Evolutionary conservation across 1,140 invertebrate species (phyloP).

Genomic region (Diprion similis): DNA sequence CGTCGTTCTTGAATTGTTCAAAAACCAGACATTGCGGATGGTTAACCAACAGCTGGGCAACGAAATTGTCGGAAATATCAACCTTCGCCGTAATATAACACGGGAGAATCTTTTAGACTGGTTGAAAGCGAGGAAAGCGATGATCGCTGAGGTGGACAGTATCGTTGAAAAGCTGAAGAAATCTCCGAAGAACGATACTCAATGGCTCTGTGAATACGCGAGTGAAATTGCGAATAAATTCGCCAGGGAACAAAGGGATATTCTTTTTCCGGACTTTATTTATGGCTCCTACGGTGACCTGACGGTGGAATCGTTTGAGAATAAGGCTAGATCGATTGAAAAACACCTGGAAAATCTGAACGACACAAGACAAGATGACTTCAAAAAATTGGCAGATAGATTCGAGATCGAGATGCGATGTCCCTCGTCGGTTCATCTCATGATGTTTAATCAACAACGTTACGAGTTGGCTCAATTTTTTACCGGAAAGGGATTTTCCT

Average conservation of each 20-base stretch:
- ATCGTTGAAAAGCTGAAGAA: background rate
- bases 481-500: background rate
- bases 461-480: background rate
- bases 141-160: background rate
- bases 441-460: background rate
- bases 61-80: background rate
- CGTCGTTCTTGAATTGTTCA: background rate
- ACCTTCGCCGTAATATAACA: background rate
- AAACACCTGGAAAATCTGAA: background rate
- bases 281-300: background rate
- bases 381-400: background rate
- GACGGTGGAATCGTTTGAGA: background rate
- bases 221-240: background rate
- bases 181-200: background rate
- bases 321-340: background rate
- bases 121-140: background rate
- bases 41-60: background rate
- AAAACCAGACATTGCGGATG: background rate
- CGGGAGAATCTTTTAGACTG: background rate
- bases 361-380: background rate
- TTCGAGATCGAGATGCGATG: background rate
- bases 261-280: background rate
- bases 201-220: background rate
- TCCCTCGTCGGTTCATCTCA: background rate
- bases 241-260: background rate